Evolutionary conservation across 2,888 invertebrate species (phyloP).

Genomic region (Meiosimyza decipiens): DNA sequence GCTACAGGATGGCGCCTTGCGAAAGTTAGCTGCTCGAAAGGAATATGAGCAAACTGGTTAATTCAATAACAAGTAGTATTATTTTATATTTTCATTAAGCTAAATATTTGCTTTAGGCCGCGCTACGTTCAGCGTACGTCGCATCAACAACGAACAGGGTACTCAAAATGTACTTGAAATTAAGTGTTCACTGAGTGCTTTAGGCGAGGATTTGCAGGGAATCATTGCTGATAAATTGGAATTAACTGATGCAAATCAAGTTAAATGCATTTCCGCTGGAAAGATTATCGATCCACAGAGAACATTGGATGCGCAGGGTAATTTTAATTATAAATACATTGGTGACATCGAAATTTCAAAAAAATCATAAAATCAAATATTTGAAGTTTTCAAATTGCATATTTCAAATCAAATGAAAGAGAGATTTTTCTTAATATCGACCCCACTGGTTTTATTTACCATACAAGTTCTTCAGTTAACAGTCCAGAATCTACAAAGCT

Average conservation of each 20-base stretch:
- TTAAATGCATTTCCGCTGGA: constrained; percentile 78
- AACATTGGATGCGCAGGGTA: constrained; percentile 71
- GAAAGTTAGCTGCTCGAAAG: constrained; percentile 77
- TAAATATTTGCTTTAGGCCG: constrained; percentile 66
- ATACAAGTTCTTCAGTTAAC: too few species aligned
- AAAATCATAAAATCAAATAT: too few species aligned
- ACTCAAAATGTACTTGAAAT: constrained; percentile 70
- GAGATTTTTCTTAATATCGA: too few species aligned
- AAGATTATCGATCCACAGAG: constrained; percentile 71
- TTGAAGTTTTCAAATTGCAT: too few species aligned
- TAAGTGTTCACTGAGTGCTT: constrained; percentile 70
- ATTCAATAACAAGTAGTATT: background rate
- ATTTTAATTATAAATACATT: background rate
- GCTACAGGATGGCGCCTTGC: constrained; percentile 77
- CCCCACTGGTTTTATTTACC: too few species aligned
- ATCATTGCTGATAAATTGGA: constrained; percentile 69
- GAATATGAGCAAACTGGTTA: constrained; percentile 73
- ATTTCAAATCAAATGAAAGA: too few species aligned
- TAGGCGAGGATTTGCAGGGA: constrained; percentile 71
- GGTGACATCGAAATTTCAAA: background rate
- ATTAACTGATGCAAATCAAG: constrained; percentile 64
- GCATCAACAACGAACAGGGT: constrained; percentile 68
- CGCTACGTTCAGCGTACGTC: constrained; percentile 78
- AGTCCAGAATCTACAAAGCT: too few species aligned
- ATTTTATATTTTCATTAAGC: background rate